A percentile compares a stretch with the other conserved stretches of the same genome.
These are phyloP conservation scores for Ennomos quercinarius DNA, from an alignment of 2,888 invertebrate genomes.

Conservation along the genomic window DNA sequence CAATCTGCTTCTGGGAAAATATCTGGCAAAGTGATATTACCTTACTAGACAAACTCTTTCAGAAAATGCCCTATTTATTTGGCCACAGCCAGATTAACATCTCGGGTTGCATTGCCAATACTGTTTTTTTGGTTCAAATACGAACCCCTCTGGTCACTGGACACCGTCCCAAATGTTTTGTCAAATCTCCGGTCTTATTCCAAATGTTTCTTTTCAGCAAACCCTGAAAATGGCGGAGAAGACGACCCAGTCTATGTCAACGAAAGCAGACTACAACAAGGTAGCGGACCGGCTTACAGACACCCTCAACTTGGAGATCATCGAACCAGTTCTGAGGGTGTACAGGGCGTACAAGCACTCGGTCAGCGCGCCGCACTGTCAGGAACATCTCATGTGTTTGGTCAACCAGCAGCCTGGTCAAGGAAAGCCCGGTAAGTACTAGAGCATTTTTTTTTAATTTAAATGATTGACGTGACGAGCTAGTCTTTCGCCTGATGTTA, in stretches of 20 bases:
- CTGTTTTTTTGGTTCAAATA: no score
- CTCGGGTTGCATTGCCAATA: no score
- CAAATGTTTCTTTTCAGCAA: conserved; percentile 75
- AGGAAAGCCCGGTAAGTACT: conserved; percentile 68
- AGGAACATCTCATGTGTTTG: conserved; percentile 91
- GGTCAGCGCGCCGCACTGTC: conserved; percentile 88
- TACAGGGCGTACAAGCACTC: conserved; percentile 93
- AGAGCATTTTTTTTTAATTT: no score
- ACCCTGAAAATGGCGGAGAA: conserved; percentile 89
- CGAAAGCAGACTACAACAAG: conserved; percentile 88
- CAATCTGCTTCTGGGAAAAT: no score
- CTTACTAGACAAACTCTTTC: no score
- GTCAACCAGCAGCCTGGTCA: conserved; percentile 88
- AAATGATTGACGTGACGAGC: no score
- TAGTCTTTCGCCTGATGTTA: no score
- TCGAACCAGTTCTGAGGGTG: conserved; percentile 92
- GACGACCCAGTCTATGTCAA: conserved; percentile 87
- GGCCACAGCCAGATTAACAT: no score
- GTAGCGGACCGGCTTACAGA: conserved; percentile 91
- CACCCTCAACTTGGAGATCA: conserved; percentile 92
- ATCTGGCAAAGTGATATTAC: no score
- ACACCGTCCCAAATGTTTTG: neutral
- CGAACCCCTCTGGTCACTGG: no score
- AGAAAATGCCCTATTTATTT: no score
- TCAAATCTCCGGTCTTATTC: neutral